Evolutionary conservation across 1,140 invertebrate genomes (phyloP).

Genomic region (Lineus longissimus): DNA sequence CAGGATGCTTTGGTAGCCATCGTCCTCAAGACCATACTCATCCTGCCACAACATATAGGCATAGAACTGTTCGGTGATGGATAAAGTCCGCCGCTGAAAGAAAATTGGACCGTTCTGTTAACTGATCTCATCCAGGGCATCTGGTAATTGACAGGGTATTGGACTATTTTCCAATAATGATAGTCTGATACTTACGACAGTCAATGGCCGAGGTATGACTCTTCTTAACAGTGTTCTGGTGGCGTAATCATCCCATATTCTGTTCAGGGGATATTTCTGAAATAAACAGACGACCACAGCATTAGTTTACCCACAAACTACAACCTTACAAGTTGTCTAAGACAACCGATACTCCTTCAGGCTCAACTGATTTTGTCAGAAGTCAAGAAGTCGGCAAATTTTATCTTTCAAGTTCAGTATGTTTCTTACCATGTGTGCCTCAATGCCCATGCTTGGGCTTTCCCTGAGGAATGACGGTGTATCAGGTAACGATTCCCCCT

Average conservation of each 20-base stretch:
- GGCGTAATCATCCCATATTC: slow-evolving; percentile 44
- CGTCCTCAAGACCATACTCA: slow-evolving; percentile 29
- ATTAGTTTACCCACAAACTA: not conserved
- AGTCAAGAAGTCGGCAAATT: too few species aligned
- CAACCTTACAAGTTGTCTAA: not conserved
- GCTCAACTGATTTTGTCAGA: too few species aligned
- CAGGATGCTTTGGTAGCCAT: slow-evolving; percentile 32
- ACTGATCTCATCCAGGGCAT: too few species aligned
- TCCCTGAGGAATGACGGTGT: slow-evolving; percentile 22
- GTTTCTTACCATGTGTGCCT: slow-evolving; percentile 30
- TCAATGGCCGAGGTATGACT: slow-evolving; percentile 30
- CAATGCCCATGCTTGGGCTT: slow-evolving; percentile 25
- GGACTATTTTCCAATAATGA: too few species aligned
- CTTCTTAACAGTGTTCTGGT: slow-evolving; percentile 30
- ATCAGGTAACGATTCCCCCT: slow-evolving; percentile 12
- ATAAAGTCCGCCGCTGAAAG: slow-evolving; percentile 31
- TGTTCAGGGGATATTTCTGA: slow-evolving; percentile 35
- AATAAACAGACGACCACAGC: not conserved
- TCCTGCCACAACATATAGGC: slow-evolving; percentile 36
- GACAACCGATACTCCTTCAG: too few species aligned
- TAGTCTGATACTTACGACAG: slow-evolving; percentile 24
- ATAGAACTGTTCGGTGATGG: slow-evolving; percentile 42
- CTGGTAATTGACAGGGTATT: too few species aligned
- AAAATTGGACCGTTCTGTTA: not conserved
- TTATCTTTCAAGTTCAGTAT: too few species aligned